These are phyloP conservation scores for Bubo scandiacus DNA, from an alignment of 2,113 vertebrate genomes.

Conservation along the genomic window DNA sequence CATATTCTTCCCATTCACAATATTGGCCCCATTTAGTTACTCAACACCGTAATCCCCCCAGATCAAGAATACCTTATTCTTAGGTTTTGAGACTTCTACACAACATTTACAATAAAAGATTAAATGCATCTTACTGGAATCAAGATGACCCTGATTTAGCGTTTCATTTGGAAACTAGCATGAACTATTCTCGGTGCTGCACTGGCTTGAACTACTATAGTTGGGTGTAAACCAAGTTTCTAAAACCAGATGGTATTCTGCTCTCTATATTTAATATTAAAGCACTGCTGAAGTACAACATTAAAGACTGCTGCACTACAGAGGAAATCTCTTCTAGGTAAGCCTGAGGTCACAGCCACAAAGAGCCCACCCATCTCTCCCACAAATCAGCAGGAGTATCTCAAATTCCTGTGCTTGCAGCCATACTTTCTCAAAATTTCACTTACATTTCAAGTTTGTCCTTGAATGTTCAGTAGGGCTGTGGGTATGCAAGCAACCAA, in stretches of 20 bases:
- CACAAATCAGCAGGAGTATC: not conserved
- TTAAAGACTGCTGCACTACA: not conserved
- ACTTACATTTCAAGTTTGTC: not conserved
- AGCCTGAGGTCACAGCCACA: not conserved
- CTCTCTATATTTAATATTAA: not conserved
- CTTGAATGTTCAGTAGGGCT: not conserved
- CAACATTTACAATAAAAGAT: not conserved
- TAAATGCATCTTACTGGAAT: not conserved
- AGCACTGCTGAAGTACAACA: not conserved
- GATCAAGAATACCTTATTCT: not conserved
- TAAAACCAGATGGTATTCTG: slow-evolving; percentile 22
- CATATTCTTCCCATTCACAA: not conserved
- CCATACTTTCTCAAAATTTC: not conserved
- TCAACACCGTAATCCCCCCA: rapidly evolving
- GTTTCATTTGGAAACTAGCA: not conserved
- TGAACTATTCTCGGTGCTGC: not conserved
- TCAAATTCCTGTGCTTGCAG: not conserved
- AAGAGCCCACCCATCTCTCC: not conserved
- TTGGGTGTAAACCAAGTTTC: slow-evolving; percentile 33
- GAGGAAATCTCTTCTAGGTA: not conserved
- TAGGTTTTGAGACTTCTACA: rapidly evolving
- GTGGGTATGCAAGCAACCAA: not conserved
- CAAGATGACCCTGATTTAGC: not conserved
- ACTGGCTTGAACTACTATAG: not conserved
- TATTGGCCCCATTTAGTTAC: not conserved